A percentile compares a stretch with the other conserved stretches of the same genome.
phyloP scores from a whole-genome alignment of 2,888 invertebrate species.

The Deroplatys truncata region DNA sequence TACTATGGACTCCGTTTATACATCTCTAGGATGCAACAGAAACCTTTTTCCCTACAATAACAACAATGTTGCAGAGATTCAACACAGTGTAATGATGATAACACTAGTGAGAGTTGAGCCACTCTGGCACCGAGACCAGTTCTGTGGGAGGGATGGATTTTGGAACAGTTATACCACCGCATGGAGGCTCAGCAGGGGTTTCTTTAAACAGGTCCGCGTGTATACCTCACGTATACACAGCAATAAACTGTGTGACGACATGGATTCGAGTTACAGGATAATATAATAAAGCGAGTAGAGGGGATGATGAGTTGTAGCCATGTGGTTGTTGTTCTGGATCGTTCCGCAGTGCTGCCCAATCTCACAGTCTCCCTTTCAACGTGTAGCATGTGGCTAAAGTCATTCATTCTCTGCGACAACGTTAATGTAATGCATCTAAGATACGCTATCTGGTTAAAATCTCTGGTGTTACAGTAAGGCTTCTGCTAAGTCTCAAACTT shows the following conservation, averaged over 20 bases:
- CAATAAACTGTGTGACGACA: constrained; percentile 29
- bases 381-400: neutral
- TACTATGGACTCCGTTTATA: too few species aligned
- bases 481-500: too few species aligned
- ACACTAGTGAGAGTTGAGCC: neutral
- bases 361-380: neutral
- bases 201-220: constrained; percentile 22
- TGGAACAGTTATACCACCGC: constrained; percentile 18
- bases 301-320: constrained; percentile 24
- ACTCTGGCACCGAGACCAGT: neutral
- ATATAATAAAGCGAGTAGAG: constrained; percentile 27
- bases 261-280: constrained; percentile 25
- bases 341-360: neutral
- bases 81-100: neutral
- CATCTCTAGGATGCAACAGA: too few species aligned
- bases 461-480: too few species aligned
- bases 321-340: constrained; percentile 6
- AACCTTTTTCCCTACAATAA: too few species aligned
- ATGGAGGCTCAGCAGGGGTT: constrained; percentile 10
- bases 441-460: too few species aligned
- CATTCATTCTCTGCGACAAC: too few species aligned
- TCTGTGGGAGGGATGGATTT: constrained; percentile 9
- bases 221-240: constrained; percentile 11
- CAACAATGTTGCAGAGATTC: too few species aligned
- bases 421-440: too few species aligned